Evolutionary conservation across 2,888 invertebrate genomes (phyloP).

Genomic region (Ornithoptera priamus): DNA sequence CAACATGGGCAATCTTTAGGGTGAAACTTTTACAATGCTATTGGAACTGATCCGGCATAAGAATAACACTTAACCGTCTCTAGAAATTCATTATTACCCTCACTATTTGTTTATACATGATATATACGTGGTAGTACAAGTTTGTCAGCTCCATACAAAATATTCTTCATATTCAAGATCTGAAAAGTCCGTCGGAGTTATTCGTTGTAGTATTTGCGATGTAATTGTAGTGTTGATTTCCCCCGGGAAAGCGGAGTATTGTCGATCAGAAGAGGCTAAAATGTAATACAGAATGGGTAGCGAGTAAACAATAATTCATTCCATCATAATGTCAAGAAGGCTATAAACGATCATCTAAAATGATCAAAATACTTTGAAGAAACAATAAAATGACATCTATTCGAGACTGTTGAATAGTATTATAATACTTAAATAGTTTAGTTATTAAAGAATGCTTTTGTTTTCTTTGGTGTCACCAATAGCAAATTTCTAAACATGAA

Average conservation of each 20-base stretch:
- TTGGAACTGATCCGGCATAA: too few relatives aligned
- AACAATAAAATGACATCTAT: too few relatives aligned
- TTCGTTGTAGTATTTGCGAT: constrained; percentile 70
- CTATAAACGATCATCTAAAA: too few relatives aligned
- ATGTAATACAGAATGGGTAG: constrained; percentile 42
- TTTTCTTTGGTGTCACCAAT: too few relatives aligned
- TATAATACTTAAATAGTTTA: too few relatives aligned
- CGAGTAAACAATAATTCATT: constrained; percentile 52
- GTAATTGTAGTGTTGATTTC: constrained; percentile 78
- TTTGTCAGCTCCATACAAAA: constrained; percentile 30
- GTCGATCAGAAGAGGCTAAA: constrained; percentile 49
- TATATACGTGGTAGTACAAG: neutral
- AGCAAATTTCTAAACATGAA: too few relatives aligned
- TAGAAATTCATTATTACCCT: neutral
- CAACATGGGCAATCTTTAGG: too few relatives aligned
- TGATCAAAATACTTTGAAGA: too few relatives aligned
- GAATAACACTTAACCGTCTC: too few relatives aligned
- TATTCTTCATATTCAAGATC: constrained; percentile 43
- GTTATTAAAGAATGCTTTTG: too few relatives aligned
- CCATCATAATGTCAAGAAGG: constrained; percentile 21
- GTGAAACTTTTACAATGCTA: too few relatives aligned
- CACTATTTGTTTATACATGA: neutral
- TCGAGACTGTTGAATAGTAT: too few relatives aligned
- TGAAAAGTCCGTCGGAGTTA: constrained; percentile 61
- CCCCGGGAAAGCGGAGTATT: constrained; percentile 62